A percentile compares a stretch with the other conserved stretches of the same genome.
Conservation (phyloP, 2,113 vertebrate species). For the Setophaga petechia region DNA sequence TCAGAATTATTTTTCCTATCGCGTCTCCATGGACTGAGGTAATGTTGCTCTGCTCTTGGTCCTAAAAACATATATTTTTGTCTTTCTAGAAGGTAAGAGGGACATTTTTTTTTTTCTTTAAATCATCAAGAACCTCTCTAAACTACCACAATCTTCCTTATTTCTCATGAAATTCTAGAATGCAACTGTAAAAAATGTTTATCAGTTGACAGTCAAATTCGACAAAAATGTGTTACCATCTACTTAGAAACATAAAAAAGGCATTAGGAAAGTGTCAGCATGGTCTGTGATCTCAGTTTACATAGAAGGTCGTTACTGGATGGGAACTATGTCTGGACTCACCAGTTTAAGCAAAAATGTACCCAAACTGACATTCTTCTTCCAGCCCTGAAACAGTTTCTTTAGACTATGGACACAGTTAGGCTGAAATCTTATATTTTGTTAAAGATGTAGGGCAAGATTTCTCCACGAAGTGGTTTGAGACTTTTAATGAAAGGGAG, state of each 20-base stretch:
- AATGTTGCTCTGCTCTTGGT: background rate
- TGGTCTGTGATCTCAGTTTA: background rate
- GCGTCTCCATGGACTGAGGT: accelerated
- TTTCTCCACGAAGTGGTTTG: background rate
- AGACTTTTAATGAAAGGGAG: background rate
- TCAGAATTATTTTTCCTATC: background rate
- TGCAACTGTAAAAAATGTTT: background rate
- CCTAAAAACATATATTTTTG: background rate
- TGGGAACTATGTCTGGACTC: background rate
- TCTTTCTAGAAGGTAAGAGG: background rate
- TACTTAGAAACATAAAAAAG: background rate
- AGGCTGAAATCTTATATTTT: background rate
- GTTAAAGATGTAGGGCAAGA: background rate
- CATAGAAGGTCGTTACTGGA: background rate
- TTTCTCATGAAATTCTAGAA: background rate
- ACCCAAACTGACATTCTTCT: background rate
- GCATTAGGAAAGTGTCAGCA: background rate
- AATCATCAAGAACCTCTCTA: background rate
- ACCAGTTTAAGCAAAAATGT: background rate
- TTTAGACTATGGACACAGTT: background rate
- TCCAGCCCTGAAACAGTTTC: background rate
- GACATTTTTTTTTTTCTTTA: background rate
- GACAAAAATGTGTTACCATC: background rate
- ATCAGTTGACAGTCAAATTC: background rate
- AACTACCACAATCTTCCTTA: background rate